Conservation (phyloP, 2,888 invertebrate species). For the Exocentrus adspersus region DNA sequence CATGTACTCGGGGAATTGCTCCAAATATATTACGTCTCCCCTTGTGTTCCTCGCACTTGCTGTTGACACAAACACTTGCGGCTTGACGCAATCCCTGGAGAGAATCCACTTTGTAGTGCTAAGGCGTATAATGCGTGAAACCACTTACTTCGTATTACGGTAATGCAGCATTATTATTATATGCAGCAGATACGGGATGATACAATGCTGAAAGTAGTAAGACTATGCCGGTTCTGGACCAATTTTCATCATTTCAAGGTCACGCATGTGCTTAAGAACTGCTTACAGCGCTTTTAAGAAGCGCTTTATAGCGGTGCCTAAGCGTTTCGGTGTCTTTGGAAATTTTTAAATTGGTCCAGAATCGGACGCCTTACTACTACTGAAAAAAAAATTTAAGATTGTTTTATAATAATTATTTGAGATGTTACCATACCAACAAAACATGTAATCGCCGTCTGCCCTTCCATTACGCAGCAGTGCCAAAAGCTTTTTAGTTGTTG, state of each 20-base stretch:
- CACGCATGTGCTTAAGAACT: too few species aligned
- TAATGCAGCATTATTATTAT: neutral
- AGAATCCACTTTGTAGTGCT: neutral
- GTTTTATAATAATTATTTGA: too few species aligned
- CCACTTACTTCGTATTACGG: neutral
- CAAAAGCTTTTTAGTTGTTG: slow-evolving; percentile 26
- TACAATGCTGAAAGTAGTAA: too few species aligned
- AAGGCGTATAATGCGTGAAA: neutral
- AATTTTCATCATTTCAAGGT: too few species aligned
- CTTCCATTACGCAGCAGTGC: neutral
- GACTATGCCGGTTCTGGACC: too few species aligned
- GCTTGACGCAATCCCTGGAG: neutral
- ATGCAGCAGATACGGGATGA: too few species aligned
- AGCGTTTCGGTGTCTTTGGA: too few species aligned
- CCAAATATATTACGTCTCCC: neutral
- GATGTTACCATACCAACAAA: slow-evolving; percentile 27
- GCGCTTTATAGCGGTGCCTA: too few species aligned
- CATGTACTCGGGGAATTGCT: neutral
- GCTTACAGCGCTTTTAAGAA: too few species aligned
- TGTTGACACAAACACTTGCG: slow-evolving; percentile 7
- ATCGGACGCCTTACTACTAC: too few species aligned
- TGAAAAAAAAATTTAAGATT: too few species aligned
- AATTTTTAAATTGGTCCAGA: too few species aligned
- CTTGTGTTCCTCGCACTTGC: neutral
- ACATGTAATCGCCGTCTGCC: slow-evolving; percentile 20